These are phyloP conservation scores for Agonum fuliginosum DNA, from an alignment of 2,888 invertebrate genomes.

Conservation along the genomic window DNA sequence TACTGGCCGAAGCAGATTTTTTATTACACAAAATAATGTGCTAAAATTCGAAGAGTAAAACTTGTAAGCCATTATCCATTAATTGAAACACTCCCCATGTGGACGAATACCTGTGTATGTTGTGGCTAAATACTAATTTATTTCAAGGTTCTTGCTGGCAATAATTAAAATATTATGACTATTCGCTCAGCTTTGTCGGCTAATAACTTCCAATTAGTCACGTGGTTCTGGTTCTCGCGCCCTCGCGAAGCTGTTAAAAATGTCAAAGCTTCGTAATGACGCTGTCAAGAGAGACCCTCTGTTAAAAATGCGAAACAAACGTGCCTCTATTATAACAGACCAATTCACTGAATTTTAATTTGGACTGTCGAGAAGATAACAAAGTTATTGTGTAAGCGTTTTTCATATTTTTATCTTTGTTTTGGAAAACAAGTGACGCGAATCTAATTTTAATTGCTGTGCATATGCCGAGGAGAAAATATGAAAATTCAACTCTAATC, in stretches of 20 bases:
- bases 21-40: too few relatives aligned
- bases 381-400: conserved; percentile 24
- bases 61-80: too few relatives aligned
- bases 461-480: conserved; percentile 9
- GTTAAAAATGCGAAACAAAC: conserved; percentile 18
- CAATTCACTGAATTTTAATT: conserved; percentile 46
- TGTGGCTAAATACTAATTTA: conserved; percentile 30
- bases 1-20: too few relatives aligned
- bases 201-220: conserved; percentile 14
- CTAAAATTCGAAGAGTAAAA: too few relatives aligned
- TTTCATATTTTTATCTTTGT: conserved; percentile 23
- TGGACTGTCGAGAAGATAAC: conserved; percentile 37
- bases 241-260: not conserved
- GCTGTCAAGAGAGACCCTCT: conserved; percentile 3
- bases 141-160: not conserved
- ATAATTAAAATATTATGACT: conserved; percentile 7
- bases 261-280: conserved; percentile 20
- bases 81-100: too few relatives aligned
- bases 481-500: not conserved
- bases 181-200: not conserved
- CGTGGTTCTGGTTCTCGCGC: not conserved
- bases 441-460: conserved; percentile 44
- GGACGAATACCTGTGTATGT: too few relatives aligned
- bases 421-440: conserved; percentile 30
- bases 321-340: conserved; percentile 41